Base-by-base conservation (phyloP, 2,888 invertebrate species). In the Oxyscelio sp. region DNA sequence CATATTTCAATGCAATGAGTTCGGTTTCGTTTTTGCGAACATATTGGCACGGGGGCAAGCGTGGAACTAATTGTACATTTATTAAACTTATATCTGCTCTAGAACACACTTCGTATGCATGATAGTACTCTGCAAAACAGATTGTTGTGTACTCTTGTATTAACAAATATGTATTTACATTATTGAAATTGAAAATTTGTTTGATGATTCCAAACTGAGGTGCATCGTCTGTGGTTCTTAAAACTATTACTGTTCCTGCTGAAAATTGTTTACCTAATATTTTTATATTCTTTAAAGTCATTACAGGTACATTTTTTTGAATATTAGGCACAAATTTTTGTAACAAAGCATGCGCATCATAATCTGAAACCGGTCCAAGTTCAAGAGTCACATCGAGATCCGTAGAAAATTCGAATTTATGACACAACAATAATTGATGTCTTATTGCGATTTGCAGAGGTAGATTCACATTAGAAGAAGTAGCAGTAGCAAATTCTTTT, bases 191-290 rank as follows among this genome's bases (percentile, higher is more conserved):
- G 65, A 83, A 83, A 56, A 77, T 71, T 54, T 70, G 40, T 45
- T 63, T 27, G 15, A 77, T 50, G 15, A 63, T 38, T 17, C 82
- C 77, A 63, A 83, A 83, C 45, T 71, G 45, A 61, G 66, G 77
- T 68, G 59, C 61, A n/a, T 70, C 71, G 9, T 56, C 77, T 6
- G 58, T 34, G 17, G 77, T 77, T 38, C 71, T 56, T n/a, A 38
- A 59, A n/a, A 77, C 70, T 9, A 77, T 17, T 19, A 77, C 43
- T 24, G 82, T 71, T 48, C 71, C 65, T 17, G 22, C 50, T 13
- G 68, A 70, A 40, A 45, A 83, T 21, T 21, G 11, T 21, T 77
- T 66, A 0, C 59, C 66, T 11, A 58, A n/a, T 38, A 77, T 66
- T 22, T 66, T 43, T 38, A 81, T 13, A 9, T 66, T 58, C 66